Conservation (phyloP, 2,888 invertebrate genomes). For the Cephus pulcher region DNA sequence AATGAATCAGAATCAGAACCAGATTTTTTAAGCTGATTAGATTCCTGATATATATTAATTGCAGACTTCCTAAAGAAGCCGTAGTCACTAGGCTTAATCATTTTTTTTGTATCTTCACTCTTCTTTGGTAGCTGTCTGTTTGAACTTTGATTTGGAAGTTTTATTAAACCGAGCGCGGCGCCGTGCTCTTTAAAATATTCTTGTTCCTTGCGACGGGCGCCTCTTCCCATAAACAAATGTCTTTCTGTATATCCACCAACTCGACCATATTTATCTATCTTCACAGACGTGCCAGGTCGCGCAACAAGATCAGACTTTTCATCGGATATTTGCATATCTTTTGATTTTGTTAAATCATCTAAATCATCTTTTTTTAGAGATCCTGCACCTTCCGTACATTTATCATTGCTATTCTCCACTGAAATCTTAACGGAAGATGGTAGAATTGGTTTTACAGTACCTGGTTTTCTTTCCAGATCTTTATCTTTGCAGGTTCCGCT, state of each 20-base stretch:
- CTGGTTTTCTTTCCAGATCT: neutral
- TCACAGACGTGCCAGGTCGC: neutral
- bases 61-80: neutral
- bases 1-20: neutral
- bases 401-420: neutral
- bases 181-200: conserved; percentile 27
- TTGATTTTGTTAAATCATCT: neutral
- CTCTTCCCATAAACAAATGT: conserved; percentile 36
- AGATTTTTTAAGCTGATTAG: neutral
- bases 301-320: neutral
- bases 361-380: neutral
- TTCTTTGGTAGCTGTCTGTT: neutral
- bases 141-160: neutral
- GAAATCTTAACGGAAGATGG: neutral
- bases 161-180: neutral
- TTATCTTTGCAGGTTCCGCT: neutral
- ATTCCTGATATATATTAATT: neutral
- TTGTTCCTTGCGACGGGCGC: conserved; percentile 40
- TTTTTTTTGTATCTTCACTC: neutral
- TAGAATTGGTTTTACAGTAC: neutral
- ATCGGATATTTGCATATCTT: neutral
- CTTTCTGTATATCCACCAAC: conserved; percentile 33
- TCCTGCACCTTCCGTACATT: neutral
- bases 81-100: neutral
- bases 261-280: conserved; percentile 35